Percentiles rank a stretch among this genome's conserved stretches.
phyloP scores from a whole-genome alignment of 2,797 vertebrate species.

The Falco rusticolus region DNA sequence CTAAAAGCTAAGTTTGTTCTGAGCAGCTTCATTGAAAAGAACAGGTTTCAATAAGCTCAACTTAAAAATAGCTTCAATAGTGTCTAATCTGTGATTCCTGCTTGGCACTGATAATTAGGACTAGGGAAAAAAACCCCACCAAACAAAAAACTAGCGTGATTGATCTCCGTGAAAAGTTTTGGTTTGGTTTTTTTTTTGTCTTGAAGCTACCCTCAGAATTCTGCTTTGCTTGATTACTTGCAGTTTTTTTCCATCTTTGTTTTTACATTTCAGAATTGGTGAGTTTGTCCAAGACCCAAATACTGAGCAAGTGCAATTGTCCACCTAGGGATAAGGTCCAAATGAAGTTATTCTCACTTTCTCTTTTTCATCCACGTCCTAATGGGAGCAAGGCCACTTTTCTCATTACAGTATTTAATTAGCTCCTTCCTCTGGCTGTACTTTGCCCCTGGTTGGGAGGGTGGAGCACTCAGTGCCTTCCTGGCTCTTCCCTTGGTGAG shows the following conservation, averaged over 20 bases:
- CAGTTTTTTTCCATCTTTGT: conserved; percentile 10
- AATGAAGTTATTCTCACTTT: not conserved
- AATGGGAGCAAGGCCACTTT: not conserved
- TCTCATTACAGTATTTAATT: not conserved
- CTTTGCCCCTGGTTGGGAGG: not conserved
- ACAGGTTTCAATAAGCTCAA: conserved; percentile 51
- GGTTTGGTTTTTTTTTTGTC: conserved; percentile 26
- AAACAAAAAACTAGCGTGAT: conserved; percentile 25
- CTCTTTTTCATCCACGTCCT: not conserved
- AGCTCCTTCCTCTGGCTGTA: not conserved
- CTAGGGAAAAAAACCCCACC: not conserved
- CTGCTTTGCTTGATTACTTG: conserved; percentile 36
- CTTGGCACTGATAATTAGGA: conserved; percentile 66
- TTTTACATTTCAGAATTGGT: conserved; percentile 6
- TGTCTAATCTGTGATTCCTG: conserved; percentile 61
- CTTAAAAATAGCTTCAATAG: conserved; percentile 65
- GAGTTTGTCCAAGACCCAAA: not conserved
- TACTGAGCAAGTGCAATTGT: not conserved
- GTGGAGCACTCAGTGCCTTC: not conserved
- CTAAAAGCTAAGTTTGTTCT: conserved; percentile 44
- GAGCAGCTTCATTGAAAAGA: conserved; percentile 48
- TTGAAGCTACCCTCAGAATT: conserved; percentile 37
- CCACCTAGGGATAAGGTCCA: not conserved
- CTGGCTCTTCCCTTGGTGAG: not conserved
- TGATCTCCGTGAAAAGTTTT: conserved; percentile 55